Percentiles rank a stretch among this genome's conserved stretches.
phyloP scores from a whole-genome alignment of 2,888 invertebrate species.

The Pandemis heparana region DNA sequence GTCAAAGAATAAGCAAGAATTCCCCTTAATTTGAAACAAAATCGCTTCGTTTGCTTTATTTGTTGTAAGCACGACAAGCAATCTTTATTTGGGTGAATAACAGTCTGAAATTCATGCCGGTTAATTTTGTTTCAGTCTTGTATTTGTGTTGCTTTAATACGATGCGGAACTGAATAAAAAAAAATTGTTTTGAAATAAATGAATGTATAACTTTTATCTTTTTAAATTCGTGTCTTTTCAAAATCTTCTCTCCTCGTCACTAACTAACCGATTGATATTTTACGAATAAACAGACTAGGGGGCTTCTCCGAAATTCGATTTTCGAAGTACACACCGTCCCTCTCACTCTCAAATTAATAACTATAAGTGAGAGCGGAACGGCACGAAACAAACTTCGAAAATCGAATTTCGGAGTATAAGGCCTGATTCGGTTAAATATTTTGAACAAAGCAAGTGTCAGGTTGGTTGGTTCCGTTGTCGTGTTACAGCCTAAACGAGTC shows the following conservation, averaged over 20 bases:
- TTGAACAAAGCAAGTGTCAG: slow-evolving; percentile 67
- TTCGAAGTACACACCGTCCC: too few species aligned
- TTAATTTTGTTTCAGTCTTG: slow-evolving; percentile 30
- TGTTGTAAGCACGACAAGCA: slow-evolving; percentile 35
- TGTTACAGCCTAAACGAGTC: slow-evolving; percentile 71
- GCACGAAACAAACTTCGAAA: too few species aligned
- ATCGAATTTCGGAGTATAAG: too few species aligned
- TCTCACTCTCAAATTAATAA: too few species aligned
- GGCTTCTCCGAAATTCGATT: too few species aligned
- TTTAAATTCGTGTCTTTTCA: background rate
- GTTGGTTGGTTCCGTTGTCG: slow-evolving; percentile 68
- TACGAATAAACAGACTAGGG: background rate
- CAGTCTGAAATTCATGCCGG: slow-evolving; percentile 24
- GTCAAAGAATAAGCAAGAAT: slow-evolving; percentile 40
- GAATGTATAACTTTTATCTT: background rate
- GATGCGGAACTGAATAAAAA: background rate
- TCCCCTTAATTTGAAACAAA: slow-evolving; percentile 40
- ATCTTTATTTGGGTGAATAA: slow-evolving; percentile 39
- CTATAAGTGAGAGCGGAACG: too few species aligned
- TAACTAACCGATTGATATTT: background rate
- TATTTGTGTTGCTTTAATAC: slow-evolving; percentile 10
- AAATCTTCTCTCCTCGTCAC: background rate
- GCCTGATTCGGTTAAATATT: background rate
- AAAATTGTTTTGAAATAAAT: background rate
- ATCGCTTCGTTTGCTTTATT: slow-evolving; percentile 42